Conservation (phyloP, 2,797 vertebrate genomes). For the Alosa sapidissima region DNA sequence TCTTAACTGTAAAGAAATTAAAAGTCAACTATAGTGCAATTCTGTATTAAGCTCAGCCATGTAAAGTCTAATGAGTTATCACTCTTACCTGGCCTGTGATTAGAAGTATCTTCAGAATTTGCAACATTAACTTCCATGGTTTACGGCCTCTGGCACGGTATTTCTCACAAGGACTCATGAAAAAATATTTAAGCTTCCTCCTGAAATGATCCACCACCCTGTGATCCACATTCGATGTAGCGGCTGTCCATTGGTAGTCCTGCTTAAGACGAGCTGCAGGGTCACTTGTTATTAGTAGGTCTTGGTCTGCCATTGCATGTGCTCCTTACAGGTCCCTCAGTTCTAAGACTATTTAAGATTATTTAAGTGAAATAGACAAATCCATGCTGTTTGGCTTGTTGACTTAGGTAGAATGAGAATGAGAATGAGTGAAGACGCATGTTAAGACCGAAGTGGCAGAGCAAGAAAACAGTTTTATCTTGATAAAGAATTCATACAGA, state of each 20-base stretch:
- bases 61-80: not conserved
- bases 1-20: not conserved
- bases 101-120: slow-evolving; percentile 90
- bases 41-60: not conserved
- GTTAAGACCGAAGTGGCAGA: not conserved
- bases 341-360: not conserved
- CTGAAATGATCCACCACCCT: slow-evolving; percentile 81
- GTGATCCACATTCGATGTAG: slow-evolving; percentile 45
- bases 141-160: slow-evolving; percentile 89
- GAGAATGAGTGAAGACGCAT: not conserved
- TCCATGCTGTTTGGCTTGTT: not conserved
- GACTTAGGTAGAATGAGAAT: not conserved
- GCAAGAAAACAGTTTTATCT: not conserved
- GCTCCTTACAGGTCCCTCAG: not conserved
- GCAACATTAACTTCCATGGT: slow-evolving; percentile 91
- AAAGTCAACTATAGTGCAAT: not conserved
- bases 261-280: slow-evolving; percentile 36
- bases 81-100: slow-evolving; percentile 88
- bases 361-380: not conserved
- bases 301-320: not conserved
- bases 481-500: not conserved
- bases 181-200: slow-evolving; percentile 91
- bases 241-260: slow-evolving; percentile 44
- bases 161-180: slow-evolving; percentile 97
- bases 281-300: slow-evolving; percentile 34